Evolutionary conservation across 2,888 invertebrate species (phyloP).

Genomic region (Diarsia brunnea): DNA sequence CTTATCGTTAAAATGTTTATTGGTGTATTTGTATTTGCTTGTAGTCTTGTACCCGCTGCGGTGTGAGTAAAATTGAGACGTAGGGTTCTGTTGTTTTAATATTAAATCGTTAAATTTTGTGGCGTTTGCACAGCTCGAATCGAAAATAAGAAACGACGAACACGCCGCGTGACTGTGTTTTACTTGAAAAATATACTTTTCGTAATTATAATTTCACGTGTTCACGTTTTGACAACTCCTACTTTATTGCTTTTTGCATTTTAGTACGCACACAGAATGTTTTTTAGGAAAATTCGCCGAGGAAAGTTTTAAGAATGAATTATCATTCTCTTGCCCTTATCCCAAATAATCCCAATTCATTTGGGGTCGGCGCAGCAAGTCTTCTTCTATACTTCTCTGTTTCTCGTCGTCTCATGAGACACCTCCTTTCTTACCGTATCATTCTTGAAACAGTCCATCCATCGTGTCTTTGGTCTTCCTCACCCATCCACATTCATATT

Average conservation of each 20-base stretch:
- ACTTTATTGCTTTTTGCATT: neutral
- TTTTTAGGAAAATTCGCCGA: too few relatives aligned
- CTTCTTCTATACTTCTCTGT: too few relatives aligned
- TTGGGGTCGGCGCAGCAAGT: too few relatives aligned
- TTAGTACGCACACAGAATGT: too few relatives aligned
- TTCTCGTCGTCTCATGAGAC: too few relatives aligned
- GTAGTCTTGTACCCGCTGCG: conserved; percentile 23
- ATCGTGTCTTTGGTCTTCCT: too few relatives aligned
- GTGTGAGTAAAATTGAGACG: conserved; percentile 40
- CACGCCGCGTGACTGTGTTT: neutral
- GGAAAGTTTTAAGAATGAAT: too few relatives aligned
- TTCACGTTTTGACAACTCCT: neutral
- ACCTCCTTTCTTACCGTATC: too few relatives aligned
- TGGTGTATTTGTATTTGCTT: conserved; percentile 44
- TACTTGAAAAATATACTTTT: neutral
- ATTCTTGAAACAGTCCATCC: too few relatives aligned
- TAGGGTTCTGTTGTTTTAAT: conserved; percentile 21
- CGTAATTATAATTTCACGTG: neutral
- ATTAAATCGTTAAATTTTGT: conserved; percentile 26
- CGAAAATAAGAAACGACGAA: neutral
- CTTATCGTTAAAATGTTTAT: conserved; percentile 55
- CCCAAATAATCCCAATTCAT: too few relatives aligned
- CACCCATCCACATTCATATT: too few relatives aligned
- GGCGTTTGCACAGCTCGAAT: neutral
- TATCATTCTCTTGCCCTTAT: too few relatives aligned